phyloP scores from a whole-genome alignment of 1,140 invertebrate species.

The Drosophila pectinifera region DNA sequence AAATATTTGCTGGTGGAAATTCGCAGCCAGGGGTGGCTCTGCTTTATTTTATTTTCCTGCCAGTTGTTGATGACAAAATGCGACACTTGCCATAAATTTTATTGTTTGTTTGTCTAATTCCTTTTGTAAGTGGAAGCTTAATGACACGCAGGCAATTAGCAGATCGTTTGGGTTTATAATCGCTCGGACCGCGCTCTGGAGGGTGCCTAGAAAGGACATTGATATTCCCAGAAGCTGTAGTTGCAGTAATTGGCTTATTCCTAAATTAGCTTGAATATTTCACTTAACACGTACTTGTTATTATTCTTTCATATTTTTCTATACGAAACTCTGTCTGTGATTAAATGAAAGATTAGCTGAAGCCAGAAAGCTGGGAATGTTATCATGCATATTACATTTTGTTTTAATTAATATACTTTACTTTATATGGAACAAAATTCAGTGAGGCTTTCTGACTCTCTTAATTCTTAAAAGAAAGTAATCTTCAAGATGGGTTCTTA shows the following conservation, averaged over 20 bases:
- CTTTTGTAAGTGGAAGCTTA: conserved; percentile 78
- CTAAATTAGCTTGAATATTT: conserved; percentile 4
- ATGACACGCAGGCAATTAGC: conserved; percentile 84
- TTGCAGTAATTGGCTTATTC: conserved; percentile 21
- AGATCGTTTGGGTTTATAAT: conserved; percentile 74
- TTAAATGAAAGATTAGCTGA: not conserved
- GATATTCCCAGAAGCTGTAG: conserved; percentile 18
- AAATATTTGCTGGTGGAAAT: conserved; percentile 61
- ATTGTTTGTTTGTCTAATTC: conserved; percentile 81
- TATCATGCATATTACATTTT: not conserved
- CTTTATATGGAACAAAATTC: not conserved
- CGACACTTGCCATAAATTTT: conserved; percentile 84
- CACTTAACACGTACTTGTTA: not conserved
- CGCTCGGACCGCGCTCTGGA: conserved; percentile 6
- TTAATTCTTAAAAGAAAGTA: no score
- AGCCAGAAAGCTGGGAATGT: no score
- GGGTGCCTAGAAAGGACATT: not conserved
- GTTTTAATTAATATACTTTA: not conserved
- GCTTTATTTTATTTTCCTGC: conserved; percentile 35
- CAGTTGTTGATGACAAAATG: conserved; percentile 82
- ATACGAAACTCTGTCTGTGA: not conserved
- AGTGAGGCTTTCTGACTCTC: no score
- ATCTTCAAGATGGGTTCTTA: no score
- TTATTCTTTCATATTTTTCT: not conserved
- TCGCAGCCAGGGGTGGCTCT: conserved; percentile 52